Percentiles rank a stretch among this genome's conserved stretches.
These are phyloP conservation scores for Sminthopsis crassicaudata DNA, from an alignment of 2,113 vertebrate genomes.

Conservation along the genomic window DNA sequence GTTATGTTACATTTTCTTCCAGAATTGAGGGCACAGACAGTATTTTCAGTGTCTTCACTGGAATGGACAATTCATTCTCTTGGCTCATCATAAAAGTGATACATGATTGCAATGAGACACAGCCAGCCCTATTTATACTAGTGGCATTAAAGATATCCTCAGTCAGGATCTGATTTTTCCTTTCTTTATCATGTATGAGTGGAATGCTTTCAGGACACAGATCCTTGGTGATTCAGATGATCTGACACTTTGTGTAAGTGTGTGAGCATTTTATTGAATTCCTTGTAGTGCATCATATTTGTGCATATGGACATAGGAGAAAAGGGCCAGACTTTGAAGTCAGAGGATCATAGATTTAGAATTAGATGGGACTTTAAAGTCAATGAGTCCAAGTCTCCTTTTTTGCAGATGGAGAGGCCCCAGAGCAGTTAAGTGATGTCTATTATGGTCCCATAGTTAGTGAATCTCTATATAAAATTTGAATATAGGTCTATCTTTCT, in stretches of 20 bases:
- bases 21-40: no score
- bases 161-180: no score
- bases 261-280: not conserved
- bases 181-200: not conserved
- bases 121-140: no score
- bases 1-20: no score
- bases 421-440: not conserved
- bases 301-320: not conserved
- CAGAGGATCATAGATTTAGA: not conserved
- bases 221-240: not conserved
- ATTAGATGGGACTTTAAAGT: not conserved
- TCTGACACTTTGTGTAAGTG: not conserved
- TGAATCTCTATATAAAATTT: not conserved
- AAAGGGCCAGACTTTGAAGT: not conserved
- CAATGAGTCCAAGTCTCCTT: not conserved
- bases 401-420: not conserved
- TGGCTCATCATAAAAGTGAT: no score
- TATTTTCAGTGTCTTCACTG: no score
- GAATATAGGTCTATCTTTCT: not conserved
- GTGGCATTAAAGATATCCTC: no score
- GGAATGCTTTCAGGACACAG: not conserved
- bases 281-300: not conserved
- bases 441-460: not conserved
- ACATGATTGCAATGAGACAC: no score
- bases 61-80: no score